Conservation (phyloP, 2,113 vertebrate species). For the Archilochus colubris region DNA sequence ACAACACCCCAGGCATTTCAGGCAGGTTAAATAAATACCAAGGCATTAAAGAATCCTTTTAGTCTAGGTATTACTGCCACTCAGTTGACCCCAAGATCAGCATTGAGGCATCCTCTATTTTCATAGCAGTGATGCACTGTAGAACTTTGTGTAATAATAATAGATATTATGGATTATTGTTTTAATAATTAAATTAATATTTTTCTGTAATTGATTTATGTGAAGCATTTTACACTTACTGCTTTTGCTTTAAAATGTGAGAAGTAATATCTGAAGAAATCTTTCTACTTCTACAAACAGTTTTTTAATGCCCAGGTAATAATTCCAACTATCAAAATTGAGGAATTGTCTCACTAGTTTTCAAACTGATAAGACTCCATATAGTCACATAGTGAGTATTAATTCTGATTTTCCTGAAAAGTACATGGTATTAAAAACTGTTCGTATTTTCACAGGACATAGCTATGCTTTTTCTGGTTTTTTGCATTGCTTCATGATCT, state of each 20-base stretch:
- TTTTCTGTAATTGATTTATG: background rate
- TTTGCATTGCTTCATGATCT: background rate
- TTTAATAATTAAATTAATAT: background rate
- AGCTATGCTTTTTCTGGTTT: background rate
- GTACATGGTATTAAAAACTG: background rate
- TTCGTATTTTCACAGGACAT: background rate
- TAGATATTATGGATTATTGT: background rate
- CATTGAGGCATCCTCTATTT: background rate
- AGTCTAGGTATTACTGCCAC: background rate
- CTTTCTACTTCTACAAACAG: background rate
- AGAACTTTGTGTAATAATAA: background rate
- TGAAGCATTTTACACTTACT: background rate
- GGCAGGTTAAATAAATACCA: background rate
- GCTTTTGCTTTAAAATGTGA: background rate
- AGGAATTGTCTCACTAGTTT: background rate
- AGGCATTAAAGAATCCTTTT: background rate
- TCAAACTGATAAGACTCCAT: background rate
- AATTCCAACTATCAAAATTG: background rate
- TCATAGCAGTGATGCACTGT: background rate
- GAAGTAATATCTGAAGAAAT: background rate
- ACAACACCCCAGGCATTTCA: rapidly evolving
- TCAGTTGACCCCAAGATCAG: background rate
- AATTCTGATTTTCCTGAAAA: background rate
- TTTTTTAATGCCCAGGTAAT: background rate
- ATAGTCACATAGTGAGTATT: background rate